phyloP scores from a whole-genome alignment of 2,113 vertebrate species.

The Serranochromis macrocephalus region DNA sequence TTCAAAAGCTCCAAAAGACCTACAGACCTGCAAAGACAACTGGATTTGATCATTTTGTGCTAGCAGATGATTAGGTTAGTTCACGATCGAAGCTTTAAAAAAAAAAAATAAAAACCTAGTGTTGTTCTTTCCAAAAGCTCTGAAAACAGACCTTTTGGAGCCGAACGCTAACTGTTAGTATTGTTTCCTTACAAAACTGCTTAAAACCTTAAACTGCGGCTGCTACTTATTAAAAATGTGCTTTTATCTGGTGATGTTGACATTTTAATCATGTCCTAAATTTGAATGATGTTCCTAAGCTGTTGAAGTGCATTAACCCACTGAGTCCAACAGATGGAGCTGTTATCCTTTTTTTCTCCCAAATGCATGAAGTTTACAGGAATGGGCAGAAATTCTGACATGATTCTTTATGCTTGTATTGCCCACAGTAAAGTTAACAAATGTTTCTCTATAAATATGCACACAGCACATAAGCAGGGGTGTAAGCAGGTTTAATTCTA shows the following conservation, averaged over 20 bases:
- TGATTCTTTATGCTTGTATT: neutral
- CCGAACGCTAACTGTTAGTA: rapidly evolving
- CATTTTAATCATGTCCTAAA: neutral
- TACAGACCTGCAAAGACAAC: neutral
- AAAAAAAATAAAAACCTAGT: neutral
- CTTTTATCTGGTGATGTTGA: neutral
- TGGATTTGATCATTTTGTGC: neutral
- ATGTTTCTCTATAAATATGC: rapidly evolving
- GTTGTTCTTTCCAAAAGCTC: neutral
- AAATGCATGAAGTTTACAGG: neutral
- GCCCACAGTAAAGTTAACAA: neutral
- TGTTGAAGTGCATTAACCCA: neutral
- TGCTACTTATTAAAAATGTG: neutral
- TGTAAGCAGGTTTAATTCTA: neutral
- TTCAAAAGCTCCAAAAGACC: neutral
- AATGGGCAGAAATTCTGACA: neutral
- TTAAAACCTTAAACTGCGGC: neutral
- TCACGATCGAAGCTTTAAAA: neutral
- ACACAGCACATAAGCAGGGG: neutral
- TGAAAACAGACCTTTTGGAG: rapidly evolving
- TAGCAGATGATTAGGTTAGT: neutral
- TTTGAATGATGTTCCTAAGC: rapidly evolving
- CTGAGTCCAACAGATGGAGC: neutral
- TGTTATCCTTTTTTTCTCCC: neutral
- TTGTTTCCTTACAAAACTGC: neutral